Base-by-base conservation (phyloP, 2,888 invertebrate genomes). In the Trichopria drosophilae region DNA sequence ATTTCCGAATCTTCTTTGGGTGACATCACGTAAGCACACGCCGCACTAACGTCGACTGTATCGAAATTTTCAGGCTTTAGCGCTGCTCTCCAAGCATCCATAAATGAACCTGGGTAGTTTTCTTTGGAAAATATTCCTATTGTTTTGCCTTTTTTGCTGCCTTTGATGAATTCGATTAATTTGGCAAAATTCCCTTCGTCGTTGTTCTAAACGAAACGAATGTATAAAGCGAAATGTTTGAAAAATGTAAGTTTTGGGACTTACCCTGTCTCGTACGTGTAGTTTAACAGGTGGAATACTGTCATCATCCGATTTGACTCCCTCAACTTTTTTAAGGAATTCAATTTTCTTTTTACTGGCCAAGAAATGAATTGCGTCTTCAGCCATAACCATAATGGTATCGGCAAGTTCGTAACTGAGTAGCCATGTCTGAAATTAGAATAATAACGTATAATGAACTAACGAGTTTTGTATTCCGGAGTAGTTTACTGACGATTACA, bases 271-370 rank as follows among this genome's bases (percentile, higher is more conserved):
- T 69, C 97, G 82, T 10, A 89, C 83, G 45, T 95, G 81, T 20
- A 97, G 81, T 72, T 90, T 91, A 6, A 97, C 84, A 45, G 88
- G 83, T 7, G 94, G 93, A 28, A 94, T 80, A 59, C 87, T 87
- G 52, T 82, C 84, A 62, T 91, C 90, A 64, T 92, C 93, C 0
- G 59, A 39, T 74, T 89, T 92, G 15, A 82, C 82, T 68, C 84
- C 87, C 73, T 94, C 93, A 32, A 93, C 86, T 74, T 93, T 91
- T 65, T 90, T 86, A 41, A 99, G 79, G 76, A 97, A 99, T 66
- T 98, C 97, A 57, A 96, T 93, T 77, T 99, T 99, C 80, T 97
- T 97, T 77, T 95, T 97, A 71, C 96, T 96, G 1, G 96, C 93
- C 50, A 99, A 80, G 68, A 99, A 93, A 69, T 88, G 86, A 57